Evolutionary conservation across 2,888 invertebrate species (phyloP).

Genomic region (Leptinotarsa peninsularis): DNA sequence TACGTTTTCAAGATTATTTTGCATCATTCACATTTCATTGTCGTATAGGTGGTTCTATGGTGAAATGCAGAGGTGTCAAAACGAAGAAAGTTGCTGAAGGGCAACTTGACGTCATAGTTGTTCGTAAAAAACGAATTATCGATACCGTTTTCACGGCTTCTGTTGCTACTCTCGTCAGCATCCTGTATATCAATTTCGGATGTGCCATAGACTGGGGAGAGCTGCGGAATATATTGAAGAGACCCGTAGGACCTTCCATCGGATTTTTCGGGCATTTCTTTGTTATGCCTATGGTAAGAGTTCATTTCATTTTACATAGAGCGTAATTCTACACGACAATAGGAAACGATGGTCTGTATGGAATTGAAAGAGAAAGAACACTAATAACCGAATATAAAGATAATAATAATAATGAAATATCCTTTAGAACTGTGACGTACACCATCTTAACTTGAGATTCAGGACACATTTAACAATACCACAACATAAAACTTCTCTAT

Average conservation of each 20-base stretch:
- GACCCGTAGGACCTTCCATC: constrained; percentile 82
- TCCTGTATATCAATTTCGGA: constrained; percentile 92
- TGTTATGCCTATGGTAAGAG: constrained; percentile 86
- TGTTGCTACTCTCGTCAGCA: constrained; percentile 80
- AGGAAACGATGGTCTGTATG: no score
- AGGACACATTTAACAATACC: no score
- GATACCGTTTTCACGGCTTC: constrained; percentile 81
- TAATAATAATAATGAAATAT: no score
- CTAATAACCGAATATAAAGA: no score
- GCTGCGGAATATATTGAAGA: constrained; percentile 74
- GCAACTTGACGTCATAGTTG: constrained; percentile 55
- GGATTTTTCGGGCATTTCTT: constrained; percentile 84
- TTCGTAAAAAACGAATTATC: constrained; percentile 70
- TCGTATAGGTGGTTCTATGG: constrained; percentile 54
- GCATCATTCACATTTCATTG: no score
- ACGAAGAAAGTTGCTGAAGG: constrained; percentile 35
- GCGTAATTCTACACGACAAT: no score
- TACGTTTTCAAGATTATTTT: no score
- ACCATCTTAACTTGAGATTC: no score
- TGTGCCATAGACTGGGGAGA: constrained; percentile 85
- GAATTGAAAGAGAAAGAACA: no score
- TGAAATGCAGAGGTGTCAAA: constrained; percentile 50
- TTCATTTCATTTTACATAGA: not conserved
- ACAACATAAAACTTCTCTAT: no score
- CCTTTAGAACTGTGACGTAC: no score